A percentile compares a stretch with the other conserved stretches of the same genome.
Conservation (phyloP, 2,797 vertebrate species). For the Triplophysa yarkandensis region DNA sequence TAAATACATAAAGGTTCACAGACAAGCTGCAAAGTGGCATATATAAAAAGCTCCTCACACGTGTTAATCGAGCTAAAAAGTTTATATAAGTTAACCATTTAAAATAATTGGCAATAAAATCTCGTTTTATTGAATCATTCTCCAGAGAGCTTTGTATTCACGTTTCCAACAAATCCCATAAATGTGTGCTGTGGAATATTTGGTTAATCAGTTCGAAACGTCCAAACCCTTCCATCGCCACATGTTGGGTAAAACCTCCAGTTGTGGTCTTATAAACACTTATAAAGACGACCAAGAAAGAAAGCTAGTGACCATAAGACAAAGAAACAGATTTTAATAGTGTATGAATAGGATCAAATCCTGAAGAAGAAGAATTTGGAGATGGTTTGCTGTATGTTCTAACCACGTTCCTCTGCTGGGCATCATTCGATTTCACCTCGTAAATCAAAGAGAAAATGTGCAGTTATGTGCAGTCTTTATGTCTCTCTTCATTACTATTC, state of each 20-base stretch:
- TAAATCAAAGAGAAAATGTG: constrained; percentile 47
- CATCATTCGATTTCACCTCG: constrained; percentile 49
- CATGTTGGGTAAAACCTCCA: constrained; percentile 10
- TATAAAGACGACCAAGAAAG: constrained; percentile 5
- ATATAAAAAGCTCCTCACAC: too few relatives aligned
- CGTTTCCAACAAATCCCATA: neutral
- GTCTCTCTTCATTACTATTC: constrained; percentile 11
- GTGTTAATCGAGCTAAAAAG: neutral
- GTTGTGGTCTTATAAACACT: constrained; percentile 28
- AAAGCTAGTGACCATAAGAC: neutral
- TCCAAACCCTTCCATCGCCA: neutral
- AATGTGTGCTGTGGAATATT: neutral
- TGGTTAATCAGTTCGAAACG: constrained; percentile 12
- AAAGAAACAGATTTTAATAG: neutral
- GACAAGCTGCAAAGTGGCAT: too few relatives aligned
- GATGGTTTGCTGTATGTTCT: constrained; percentile 38
- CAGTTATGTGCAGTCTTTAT: neutral
- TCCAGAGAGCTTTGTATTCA: neutral
- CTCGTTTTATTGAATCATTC: neutral
- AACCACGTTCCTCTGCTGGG: constrained; percentile 53
- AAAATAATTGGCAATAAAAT: neutral
- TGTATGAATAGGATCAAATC: neutral
- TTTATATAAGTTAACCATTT: neutral
- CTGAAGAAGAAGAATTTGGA: constrained; percentile 41
- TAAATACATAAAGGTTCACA: neutral